A percentile compares a stretch with the other conserved stretches of the same genome.
phyloP scores from a whole-genome alignment of 2,797 vertebrate genomes.

The Carcharodon carcharias region DNA sequence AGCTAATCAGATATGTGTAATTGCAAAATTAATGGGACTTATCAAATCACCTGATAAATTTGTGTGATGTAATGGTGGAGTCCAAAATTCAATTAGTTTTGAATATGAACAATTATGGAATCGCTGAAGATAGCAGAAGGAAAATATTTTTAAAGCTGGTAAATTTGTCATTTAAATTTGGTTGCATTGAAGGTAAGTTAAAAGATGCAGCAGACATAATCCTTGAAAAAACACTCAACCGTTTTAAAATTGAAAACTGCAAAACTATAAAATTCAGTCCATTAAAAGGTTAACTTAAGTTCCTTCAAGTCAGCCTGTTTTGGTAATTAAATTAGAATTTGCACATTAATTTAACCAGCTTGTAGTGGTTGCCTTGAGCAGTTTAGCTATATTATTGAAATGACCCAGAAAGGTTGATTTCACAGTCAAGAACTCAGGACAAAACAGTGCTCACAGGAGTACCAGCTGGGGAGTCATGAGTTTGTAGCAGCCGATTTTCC shows the following conservation, averaged over 20 bases:
- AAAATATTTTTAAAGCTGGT: background rate
- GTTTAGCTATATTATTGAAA: background rate
- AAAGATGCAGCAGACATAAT: background rate
- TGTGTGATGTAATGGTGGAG: background rate
- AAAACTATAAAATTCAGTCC: background rate
- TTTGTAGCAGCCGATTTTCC: background rate
- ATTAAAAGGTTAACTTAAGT: background rate
- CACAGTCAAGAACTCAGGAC: background rate
- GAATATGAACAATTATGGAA: background rate
- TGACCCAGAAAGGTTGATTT: background rate
- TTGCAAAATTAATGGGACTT: background rate
- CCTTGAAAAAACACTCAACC: background rate
- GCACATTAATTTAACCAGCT: background rate
- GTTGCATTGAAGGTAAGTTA: background rate
- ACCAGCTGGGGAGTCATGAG: background rate
- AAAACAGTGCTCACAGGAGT: background rate
- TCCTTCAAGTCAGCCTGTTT: background rate
- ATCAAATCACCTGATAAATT: background rate
- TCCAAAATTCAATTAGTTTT: background rate
- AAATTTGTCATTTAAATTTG: background rate
- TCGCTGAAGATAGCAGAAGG: background rate
- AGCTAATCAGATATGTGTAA: too few relatives aligned
- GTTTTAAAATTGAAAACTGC: background rate
- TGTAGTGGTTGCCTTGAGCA: background rate
- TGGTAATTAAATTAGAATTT: background rate